Evolutionary conservation across 1,140 invertebrate genomes (phyloP).

Genomic region (Cepaea nemoralis): DNA sequence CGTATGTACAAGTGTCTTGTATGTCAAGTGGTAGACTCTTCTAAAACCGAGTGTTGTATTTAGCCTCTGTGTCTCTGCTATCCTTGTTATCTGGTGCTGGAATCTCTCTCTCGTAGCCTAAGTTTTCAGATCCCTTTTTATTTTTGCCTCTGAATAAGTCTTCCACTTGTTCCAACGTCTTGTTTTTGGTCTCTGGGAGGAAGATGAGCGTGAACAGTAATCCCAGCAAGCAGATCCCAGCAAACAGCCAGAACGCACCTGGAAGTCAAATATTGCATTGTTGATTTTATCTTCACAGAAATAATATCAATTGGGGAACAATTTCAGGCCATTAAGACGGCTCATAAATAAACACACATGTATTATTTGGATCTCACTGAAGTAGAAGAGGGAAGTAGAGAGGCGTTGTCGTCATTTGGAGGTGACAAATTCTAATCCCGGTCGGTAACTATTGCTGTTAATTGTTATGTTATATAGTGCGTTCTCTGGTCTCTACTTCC

Average conservation of each 20-base stretch:
- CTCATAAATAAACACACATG: too few species aligned
- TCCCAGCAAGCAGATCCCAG: conserved; percentile 79
- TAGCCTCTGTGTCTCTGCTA: too few species aligned
- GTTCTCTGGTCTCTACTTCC: too few species aligned
- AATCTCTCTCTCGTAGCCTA: conserved; percentile 22
- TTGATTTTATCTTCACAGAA: too few species aligned
- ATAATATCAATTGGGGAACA: too few species aligned
- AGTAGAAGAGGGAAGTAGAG: too few species aligned
- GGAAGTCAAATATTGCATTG: conserved; percentile 60
- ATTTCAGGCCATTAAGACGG: too few species aligned
- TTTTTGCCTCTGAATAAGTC: conserved; percentile 70
- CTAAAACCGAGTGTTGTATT: not conserved
- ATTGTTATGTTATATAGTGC: too few species aligned
- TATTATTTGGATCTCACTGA: too few species aligned
- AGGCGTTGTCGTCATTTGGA: too few species aligned
- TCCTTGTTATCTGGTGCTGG: not conserved
- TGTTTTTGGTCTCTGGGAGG: conserved; percentile 76
- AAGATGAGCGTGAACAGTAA: conserved; percentile 84
- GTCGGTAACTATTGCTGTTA: too few species aligned
- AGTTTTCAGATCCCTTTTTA: conserved; percentile 9
- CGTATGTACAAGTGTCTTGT: not conserved
- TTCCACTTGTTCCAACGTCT: conserved; percentile 86
- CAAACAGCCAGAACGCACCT: conserved; percentile 86
- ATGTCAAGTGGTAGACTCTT: not conserved
- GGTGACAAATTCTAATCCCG: too few species aligned